Evolutionary conservation across 2,797 vertebrate species (phyloP).

Genomic region (Anniella stebbinsi): DNA sequence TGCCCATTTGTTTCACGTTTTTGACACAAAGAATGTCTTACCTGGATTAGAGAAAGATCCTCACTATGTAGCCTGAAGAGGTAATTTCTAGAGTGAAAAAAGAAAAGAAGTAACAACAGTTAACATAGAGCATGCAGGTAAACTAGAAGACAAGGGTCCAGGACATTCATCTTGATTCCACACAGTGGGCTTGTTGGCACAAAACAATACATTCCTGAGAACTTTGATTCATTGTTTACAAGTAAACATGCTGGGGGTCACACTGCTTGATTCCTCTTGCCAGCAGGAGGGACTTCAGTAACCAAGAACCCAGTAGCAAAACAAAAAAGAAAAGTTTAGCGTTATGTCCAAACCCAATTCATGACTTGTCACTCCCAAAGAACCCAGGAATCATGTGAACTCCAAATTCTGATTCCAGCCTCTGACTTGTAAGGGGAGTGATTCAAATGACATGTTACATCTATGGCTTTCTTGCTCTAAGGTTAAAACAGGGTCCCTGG

Average conservation of each 20-base stretch:
- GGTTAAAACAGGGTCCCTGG: no score
- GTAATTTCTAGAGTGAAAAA: conserved; percentile 87
- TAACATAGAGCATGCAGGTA: background rate
- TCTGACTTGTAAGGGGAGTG: no score
- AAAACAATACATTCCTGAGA: background rate
- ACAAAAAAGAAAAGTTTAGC: background rate
- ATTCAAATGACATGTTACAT: no score
- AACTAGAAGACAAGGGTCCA: background rate
- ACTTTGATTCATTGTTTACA: background rate
- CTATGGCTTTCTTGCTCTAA: no score
- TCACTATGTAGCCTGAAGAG: conserved; percentile 95
- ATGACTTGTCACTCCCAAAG: background rate
- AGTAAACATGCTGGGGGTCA: background rate
- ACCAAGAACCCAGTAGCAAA: background rate
- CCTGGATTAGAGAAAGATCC: conserved; percentile 96
- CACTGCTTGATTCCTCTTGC: background rate
- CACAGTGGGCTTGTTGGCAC: background rate
- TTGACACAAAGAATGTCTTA: conserved; percentile 76
- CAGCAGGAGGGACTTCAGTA: background rate
- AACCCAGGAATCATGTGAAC: no score
- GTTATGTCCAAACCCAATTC: background rate
- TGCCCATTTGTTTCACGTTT: conserved; percentile 18
- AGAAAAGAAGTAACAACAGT: conserved; percentile 47
- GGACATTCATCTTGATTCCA: background rate
- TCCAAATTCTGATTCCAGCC: no score